Conservation (phyloP, 2,113 vertebrate species). For the Pristiophorus japonicus region DNA sequence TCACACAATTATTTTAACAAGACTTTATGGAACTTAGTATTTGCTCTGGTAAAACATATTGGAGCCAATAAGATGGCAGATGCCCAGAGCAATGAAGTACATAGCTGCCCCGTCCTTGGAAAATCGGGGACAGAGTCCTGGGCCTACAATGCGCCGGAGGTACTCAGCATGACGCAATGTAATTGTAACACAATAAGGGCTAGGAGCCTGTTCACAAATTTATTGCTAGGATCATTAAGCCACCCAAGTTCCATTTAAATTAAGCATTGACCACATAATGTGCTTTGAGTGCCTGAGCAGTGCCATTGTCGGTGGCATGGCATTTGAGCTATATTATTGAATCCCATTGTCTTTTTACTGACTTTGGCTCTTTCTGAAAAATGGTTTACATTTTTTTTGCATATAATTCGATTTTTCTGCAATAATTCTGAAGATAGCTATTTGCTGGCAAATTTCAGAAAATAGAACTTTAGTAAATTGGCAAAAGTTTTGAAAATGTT, state of each 20-base stretch:
- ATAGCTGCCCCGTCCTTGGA: background rate
- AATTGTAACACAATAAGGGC: background rate
- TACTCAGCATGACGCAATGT: background rate
- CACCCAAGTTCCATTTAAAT: background rate
- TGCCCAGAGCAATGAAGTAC: background rate
- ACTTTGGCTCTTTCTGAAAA: background rate
- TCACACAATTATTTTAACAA: too few species aligned
- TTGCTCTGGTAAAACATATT: background rate
- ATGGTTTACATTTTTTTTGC: background rate
- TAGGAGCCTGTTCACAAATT: background rate
- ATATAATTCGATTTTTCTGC: background rate
- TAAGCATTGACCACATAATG: background rate
- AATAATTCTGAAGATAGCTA: background rate
- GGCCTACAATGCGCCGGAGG: background rate
- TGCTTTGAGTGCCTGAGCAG: background rate
- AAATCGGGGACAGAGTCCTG: background rate
- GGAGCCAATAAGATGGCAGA: background rate
- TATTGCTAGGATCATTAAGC: background rate
- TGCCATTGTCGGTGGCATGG: background rate
- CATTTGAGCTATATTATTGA: background rate
- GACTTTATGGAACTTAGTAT: background rate
- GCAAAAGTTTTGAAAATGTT: slow-evolving; percentile 1
- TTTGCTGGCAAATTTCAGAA: background rate
- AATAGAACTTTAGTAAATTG: background rate
- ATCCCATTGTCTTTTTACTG: background rate